phyloP scores from a whole-genome alignment of 2,888 invertebrate species.

The Biston betularia region DNA sequence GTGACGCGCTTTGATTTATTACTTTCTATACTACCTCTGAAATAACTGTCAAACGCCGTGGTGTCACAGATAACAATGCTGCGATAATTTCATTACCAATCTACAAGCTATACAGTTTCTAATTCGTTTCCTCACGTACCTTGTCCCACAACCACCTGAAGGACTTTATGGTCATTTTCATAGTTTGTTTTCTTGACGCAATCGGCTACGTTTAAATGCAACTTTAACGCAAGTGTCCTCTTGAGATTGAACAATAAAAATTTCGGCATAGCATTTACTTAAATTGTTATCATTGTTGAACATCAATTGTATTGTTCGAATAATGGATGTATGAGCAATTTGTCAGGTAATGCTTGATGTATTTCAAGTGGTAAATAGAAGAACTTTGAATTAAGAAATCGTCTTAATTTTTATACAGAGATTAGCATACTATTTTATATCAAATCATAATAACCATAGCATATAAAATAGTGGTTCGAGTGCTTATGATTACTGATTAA shows the following conservation, averaged over 20 bases:
- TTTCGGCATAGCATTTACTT: conserved; percentile 53
- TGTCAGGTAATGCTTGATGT: conserved; percentile 1
- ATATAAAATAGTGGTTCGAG: neutral
- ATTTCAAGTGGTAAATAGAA: neutral
- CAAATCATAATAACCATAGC: neutral
- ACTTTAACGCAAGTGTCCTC: conserved; percentile 59
- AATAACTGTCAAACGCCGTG: neutral
- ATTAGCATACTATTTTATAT: too few relatives aligned
- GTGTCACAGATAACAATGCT: conserved; percentile 6
- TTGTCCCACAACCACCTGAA: conserved; percentile 30
- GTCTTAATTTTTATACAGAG: neutral
- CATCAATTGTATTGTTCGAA: conserved; percentile 64
- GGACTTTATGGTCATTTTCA: conserved; percentile 38
- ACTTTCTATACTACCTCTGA: too few relatives aligned
- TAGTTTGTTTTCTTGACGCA: conserved; percentile 47
- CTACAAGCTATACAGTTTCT: conserved; percentile 21
- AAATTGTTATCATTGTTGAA: conserved; percentile 54
- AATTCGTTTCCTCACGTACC: conserved; percentile 30
- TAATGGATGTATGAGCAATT: conserved; percentile 19
- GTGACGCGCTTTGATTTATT: neutral
- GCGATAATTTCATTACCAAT: conserved; percentile 17
- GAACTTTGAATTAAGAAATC: neutral
- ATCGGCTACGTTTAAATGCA: conserved; percentile 49
- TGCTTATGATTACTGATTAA: neutral
- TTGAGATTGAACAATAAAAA: conserved; percentile 55